phyloP scores from a whole-genome alignment of 2,113 vertebrate genomes.

The Lepus americanus region DNA sequence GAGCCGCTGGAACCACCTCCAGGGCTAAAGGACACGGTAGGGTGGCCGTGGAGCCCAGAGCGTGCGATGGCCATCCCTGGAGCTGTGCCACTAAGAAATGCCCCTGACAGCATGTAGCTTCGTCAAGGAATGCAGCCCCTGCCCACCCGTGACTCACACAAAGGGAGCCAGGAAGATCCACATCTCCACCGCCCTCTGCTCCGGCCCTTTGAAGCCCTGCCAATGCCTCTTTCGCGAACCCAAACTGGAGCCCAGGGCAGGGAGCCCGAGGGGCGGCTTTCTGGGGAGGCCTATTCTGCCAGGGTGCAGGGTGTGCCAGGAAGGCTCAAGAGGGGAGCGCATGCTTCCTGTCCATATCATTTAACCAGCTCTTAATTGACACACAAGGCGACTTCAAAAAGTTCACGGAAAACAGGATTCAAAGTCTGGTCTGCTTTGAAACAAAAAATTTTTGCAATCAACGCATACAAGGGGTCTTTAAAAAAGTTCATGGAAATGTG shows the following conservation, averaged over 20 bases:
- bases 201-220: slow-evolving; percentile 31
- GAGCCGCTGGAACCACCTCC: neutral
- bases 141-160: slow-evolving; percentile 37
- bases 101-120: fast-evolving
- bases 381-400: too few species aligned
- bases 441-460: too few species aligned
- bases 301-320: neutral
- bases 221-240: neutral
- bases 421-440: too few species aligned
- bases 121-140: neutral
- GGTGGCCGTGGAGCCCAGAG: neutral
- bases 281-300: neutral
- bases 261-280: fast-evolving
- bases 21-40: neutral
- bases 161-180: neutral
- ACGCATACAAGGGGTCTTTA: too few species aligned
- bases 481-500: too few species aligned
- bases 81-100: neutral
- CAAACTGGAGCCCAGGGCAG: neutral
- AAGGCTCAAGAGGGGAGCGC: neutral
- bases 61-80: neutral
- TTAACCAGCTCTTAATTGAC: neutral
- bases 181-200: neutral
- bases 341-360: neutral
- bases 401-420: too few species aligned